These are phyloP conservation scores for Cephus spinipes DNA, from an alignment of 2,888 invertebrate genomes.

Conservation along the genomic window DNA sequence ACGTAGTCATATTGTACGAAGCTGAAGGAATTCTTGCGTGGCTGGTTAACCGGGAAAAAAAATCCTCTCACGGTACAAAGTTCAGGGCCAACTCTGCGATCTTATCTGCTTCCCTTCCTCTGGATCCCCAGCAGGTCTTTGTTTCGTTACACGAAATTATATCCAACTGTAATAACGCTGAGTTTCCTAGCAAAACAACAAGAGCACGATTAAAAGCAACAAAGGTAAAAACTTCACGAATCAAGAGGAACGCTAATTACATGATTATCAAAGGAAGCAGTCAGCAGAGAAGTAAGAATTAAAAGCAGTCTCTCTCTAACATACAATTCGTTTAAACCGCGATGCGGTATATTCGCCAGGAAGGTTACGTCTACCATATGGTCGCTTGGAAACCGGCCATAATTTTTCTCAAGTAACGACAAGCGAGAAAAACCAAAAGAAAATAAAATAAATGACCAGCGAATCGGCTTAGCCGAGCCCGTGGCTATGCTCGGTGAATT, in stretches of 20 bases:
- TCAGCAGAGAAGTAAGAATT: background rate
- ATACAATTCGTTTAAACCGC: background rate
- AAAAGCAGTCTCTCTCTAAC: background rate
- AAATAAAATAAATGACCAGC: constrained; percentile 17
- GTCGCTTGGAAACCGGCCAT: constrained; percentile 45
- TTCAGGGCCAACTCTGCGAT: constrained; percentile 50
- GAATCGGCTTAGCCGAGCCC: background rate
- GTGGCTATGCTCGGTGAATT: background rate
- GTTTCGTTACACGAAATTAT: constrained; percentile 43
- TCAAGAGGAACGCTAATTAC: too few relatives aligned
- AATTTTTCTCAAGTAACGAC: constrained; percentile 34
- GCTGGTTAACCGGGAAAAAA: constrained; percentile 29
- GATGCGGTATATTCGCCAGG: constrained; percentile 29
- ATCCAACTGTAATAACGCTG: constrained; percentile 16
- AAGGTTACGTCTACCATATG: constrained; percentile 61
- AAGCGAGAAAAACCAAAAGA: constrained; percentile 31
- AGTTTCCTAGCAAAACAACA: background rate
- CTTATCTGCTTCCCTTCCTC: constrained; percentile 22
- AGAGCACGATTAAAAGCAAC: too few relatives aligned
- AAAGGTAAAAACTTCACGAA: too few relatives aligned
- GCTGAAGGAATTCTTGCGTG: background rate
- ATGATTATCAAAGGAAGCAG: too few relatives aligned
- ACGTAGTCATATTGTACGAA: background rate
- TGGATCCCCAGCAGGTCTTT: constrained; percentile 35
- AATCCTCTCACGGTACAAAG: constrained; percentile 59